Evolutionary conservation across 2,797 vertebrate species (phyloP), one percentile per base, ranked within the genome.

Genomic region (Eleutherodactylus coqui): DNA sequence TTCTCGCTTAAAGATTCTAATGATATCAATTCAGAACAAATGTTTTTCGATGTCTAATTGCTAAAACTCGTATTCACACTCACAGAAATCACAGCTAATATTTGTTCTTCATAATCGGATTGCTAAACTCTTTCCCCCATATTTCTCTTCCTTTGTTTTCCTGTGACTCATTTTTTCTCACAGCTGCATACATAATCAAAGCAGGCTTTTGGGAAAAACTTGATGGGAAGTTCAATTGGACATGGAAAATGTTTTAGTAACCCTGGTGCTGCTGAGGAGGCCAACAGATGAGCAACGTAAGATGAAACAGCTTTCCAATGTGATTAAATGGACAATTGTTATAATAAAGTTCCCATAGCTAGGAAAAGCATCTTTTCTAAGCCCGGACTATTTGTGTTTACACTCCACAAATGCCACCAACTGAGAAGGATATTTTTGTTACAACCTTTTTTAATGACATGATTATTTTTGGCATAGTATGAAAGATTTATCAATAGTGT

Each of bases 161-260:
- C 62, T 49, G 75, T 87, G 75, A 84, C 51, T 84, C 82, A 73
- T 55, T 64, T 84, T 58, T 79, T 77, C 75, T 67, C 70, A 83
- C 81, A 87, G 86, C 81, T 87, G 86, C 76, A 64, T 64, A 64
- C 60, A 84, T 47, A 83, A 60, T 87, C 27, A 84, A 29, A 79
- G 67, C 60, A 70, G 62, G 45, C 49, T 70, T 87, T 78, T 41
- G 75, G 76, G 53, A 64, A 62, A 73, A 70, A 62, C 49, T 38
- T 62, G 36, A 79, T 82, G 45, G 79, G 55, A 86, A 85, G 41
- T 76, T 72, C 47, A 64, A 55, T 64, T 67, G 73, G 34, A 83
- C 62, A 60, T 78, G 49, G 41, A 82, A 41, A 76, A 83, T 87
- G 62, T 83, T 83, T 87, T 83, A 83, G 45, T 83, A 87, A 87